Evolutionary conservation across 2,888 invertebrate species (phyloP), one percentile per base, ranked within the genome.

Genomic region (Oeneis ivallda): DNA sequence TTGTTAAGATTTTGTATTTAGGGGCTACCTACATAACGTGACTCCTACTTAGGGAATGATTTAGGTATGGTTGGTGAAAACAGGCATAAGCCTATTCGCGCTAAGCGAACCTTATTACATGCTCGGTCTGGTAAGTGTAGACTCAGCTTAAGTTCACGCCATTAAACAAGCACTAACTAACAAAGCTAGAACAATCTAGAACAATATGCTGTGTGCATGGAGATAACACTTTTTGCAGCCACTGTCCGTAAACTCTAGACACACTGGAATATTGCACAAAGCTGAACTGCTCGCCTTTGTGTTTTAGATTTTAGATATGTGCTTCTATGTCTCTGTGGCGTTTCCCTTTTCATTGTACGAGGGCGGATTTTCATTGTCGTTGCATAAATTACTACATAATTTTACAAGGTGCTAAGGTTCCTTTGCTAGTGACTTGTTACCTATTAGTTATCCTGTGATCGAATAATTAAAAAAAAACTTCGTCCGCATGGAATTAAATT

Each of bases 171-270:
- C 39, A 32, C 41, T 52, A 52, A 50, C 60, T 41, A 61, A 52
- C 61, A 41, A 52, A 61, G 61, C 41, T 15, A 39, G n/a, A 61
- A 50, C 39, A 52, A 61, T 52, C 41, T 52, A 9, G 60, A 52
- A 61, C 61, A 26, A 52, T 52, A 61, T 52, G 52, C 34, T 19
- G n/a, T 13, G 37, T 34, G 39, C 19, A 34, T 49, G 49, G 37
- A 60, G 61, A 61, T 61, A 61, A 61, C 61, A 61, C 61, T 61
- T 61, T 61, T 61, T 61, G 52, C 61, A 49, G 50, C 41, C 52
- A 41, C 41, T 61, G 17, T 49, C 34, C 52, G 39, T 61, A 52
- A 61, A 61, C 49, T 60, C 39, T 19, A 52, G 50, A 39, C 37
- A 32, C 57, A 19, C 52, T 50, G 47, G 52, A 26, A 61, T 52